phyloP scores from a whole-genome alignment of 1,140 invertebrate genomes.

The Macrostomum lignano region DNA sequence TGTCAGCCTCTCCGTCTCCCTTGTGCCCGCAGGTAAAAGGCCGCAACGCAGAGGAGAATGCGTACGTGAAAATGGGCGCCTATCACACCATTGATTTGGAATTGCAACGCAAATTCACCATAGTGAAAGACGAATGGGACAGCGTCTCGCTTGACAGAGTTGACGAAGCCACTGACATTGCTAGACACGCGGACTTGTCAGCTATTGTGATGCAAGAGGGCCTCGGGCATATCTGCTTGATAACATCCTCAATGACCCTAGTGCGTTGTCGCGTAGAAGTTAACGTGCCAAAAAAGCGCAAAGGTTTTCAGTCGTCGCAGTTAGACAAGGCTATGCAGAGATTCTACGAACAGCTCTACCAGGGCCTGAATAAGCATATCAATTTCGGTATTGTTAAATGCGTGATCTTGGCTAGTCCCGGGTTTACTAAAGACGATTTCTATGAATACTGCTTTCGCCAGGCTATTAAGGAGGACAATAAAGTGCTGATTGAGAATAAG shows the following conservation, averaged over 20 bases:
- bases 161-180: slow-evolving; percentile 22
- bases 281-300: slow-evolving; percentile 71
- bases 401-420: slow-evolving; percentile 73
- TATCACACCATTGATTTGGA: slow-evolving; percentile 92
- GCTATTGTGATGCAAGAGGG: slow-evolving; percentile 84
- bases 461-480: slow-evolving; percentile 63
- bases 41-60: slow-evolving; percentile 79
- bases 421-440: slow-evolving; percentile 86
- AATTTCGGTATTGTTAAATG: slow-evolving; percentile 91
- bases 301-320: slow-evolving; percentile 54
- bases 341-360: slow-evolving; percentile 80
- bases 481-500: slow-evolving; percentile 64
- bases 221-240: slow-evolving; percentile 74
- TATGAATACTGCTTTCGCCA: slow-evolving; percentile 70
- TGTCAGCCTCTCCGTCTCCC: no score
- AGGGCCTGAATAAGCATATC: slow-evolving; percentile 66
- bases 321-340: slow-evolving; percentile 73
- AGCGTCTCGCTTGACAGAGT: slow-evolving; percentile 64
- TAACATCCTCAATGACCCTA: slow-evolving; percentile 78
- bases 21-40: slow-evolving; percentile 25
- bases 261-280: slow-evolving; percentile 84
- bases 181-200: slow-evolving; percentile 62
- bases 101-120: slow-evolving; percentile 64
- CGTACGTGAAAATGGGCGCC: slow-evolving; percentile 92
- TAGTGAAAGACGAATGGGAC: slow-evolving; percentile 72